Conservation (phyloP, 2,888 invertebrate species). For the Ophioninae sp. region DNA sequence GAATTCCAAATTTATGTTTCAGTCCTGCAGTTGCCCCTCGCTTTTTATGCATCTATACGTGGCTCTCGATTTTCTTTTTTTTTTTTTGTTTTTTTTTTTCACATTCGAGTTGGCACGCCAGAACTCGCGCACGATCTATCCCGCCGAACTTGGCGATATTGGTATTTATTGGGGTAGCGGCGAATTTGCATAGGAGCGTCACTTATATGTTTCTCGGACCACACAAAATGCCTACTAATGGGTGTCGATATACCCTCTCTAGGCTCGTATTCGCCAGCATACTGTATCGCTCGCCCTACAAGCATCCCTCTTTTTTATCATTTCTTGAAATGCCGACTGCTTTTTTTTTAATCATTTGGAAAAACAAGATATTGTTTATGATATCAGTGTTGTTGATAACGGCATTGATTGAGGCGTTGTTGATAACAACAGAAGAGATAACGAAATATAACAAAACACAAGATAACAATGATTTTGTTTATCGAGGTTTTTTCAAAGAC, state of each 20-base stretch:
- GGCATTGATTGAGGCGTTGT: too few species aligned
- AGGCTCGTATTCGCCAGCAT: slow-evolving; percentile 70
- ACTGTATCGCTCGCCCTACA: slow-evolving; percentile 44
- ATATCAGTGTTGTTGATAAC: too few species aligned
- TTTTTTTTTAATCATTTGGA: too few species aligned
- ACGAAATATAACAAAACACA: too few species aligned
- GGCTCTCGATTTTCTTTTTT: slow-evolving; percentile 5
- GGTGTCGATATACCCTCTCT: slow-evolving; percentile 66
- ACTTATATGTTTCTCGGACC: slow-evolving; percentile 74
- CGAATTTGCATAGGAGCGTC: slow-evolving; percentile 79
- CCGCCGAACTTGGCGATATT: slow-evolving; percentile 71
- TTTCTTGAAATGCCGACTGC: not conserved
- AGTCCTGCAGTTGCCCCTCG: slow-evolving; percentile 50
- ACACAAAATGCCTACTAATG: slow-evolving; percentile 80
- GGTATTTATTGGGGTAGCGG: slow-evolving; percentile 79
- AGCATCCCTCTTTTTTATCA: not conserved
- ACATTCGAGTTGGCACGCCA: slow-evolving; percentile 40
- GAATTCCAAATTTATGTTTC: slow-evolving; percentile 74
- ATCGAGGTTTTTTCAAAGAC: too few species aligned
- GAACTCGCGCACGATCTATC: slow-evolving; percentile 60
- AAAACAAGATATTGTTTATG: too few species aligned
- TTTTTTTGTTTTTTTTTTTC: slow-evolving; percentile 16
- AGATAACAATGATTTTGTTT: too few species aligned
- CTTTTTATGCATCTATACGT: slow-evolving; percentile 32
- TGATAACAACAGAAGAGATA: too few species aligned